Conservation (phyloP, 1,140 invertebrate species). For the Trialeurodes vaporariorum region DNA sequence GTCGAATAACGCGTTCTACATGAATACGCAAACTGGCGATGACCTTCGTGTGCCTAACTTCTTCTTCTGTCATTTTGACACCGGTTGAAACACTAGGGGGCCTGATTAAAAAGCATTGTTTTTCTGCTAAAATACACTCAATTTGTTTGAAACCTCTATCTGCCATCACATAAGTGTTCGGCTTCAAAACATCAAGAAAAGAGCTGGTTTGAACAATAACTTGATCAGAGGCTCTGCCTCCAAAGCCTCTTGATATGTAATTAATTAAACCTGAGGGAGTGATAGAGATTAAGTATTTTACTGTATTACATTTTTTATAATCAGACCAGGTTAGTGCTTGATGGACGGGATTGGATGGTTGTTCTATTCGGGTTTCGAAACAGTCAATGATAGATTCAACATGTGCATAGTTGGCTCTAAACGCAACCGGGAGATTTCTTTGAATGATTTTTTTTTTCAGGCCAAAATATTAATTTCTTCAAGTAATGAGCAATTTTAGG, state of each 20-base stretch:
- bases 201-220: constrained; percentile 29
- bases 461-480: no score
- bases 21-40: constrained; percentile 35
- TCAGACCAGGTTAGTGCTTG: constrained; percentile 25
- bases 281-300: constrained; percentile 34
- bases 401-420: no score
- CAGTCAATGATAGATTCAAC: no score
- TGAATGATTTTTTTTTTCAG: no score
- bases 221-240: constrained; percentile 31
- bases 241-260: constrained; percentile 34
- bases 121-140: constrained; percentile 20
- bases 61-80: constrained; percentile 25
- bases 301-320: constrained; percentile 33
- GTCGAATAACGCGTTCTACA: constrained; percentile 31
- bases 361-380: no score
- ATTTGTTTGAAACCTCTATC: constrained; percentile 35
- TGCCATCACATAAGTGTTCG: constrained; percentile 27
- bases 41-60: constrained; percentile 30
- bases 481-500: no score
- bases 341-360: constrained; percentile 16
- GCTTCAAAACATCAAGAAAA: constrained; percentile 26
- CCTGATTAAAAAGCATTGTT: constrained; percentile 28
- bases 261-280: constrained; percentile 35
- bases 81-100: constrained; percentile 32
- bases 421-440: no score